Evolutionary conservation across 2,113 vertebrate species (phyloP), one percentile per base, ranked within the genome.

Genomic region (Crypturellus undulatus): DNA sequence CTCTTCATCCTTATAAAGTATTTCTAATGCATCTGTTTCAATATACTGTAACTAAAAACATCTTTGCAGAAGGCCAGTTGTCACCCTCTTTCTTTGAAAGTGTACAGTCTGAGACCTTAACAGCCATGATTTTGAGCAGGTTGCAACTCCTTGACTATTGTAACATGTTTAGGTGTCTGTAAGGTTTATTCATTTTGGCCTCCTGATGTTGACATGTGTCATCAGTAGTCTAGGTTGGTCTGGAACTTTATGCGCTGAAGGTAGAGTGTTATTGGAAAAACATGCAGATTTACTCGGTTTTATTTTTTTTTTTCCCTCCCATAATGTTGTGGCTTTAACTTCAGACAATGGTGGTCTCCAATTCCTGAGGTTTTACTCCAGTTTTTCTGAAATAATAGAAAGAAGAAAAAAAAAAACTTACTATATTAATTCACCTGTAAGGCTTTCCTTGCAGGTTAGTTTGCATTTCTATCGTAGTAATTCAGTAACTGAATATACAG

Each of bases 341-440:
- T 89, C 40, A 83, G 75, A 80, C 95, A 85, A 63, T 78, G 45
- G 17, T 10, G 1, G 24, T 54, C 63, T 82, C 54, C n/a, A 49
- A 28, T 87, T 91, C 28, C 38, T 85, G 64, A 84, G 40, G 59
- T 92, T 95, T 91, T 89, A 72, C 10, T 92, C 9, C 67, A 79
- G 25, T 69, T 93, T 92, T 91, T 89, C 59, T 80, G 84, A 93
- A 89, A 63, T 63, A 72, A 63, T 52, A 34, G 34, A 90, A 86
- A 64, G 45, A 86, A 88, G 36, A 15, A 76, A 13, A 77, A 52
- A 77, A 22, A 17, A 43, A 19, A 14, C 3, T 34, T 82, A 16
- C 51, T 58, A 18, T 62, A 69, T 28, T 52, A 85, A 91, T 54
- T 91, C 49, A 58, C 26, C 77, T 87, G 32, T 62, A 90, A 91